Evolutionary conservation across 1,140 invertebrate species (phyloP).

Genomic region (Heliconius himera): DNA sequence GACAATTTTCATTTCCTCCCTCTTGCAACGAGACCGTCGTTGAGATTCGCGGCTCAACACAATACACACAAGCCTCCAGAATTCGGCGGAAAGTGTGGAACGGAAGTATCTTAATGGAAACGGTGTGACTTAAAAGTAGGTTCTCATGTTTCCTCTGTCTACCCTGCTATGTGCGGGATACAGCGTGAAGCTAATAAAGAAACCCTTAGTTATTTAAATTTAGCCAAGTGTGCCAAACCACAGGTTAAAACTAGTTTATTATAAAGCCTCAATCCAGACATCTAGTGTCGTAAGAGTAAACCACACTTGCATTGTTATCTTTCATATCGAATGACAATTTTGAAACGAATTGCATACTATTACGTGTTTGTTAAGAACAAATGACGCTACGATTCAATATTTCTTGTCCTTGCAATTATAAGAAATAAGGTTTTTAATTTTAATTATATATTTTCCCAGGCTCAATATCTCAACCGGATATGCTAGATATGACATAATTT

Average conservation of each 20-base stretch:
- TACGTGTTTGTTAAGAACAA: constrained; percentile 6
- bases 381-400: neutral
- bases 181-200: too few species aligned
- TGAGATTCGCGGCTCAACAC: too few species aligned
- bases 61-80: too few species aligned
- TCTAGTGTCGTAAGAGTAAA: constrained; percentile 8
- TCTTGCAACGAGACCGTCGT: too few species aligned
- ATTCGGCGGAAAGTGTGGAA: too few species aligned
- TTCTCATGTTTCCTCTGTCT: too few species aligned
- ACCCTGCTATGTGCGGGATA: too few species aligned
- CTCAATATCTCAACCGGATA: neutral
- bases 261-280: neutral
- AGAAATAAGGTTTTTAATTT: neutral
- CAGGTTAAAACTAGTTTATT: neutral
- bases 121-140: too few species aligned
- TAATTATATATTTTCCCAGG: neutral
- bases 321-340: constrained; percentile 34
- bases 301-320: constrained; percentile 23
- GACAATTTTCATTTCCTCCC: too few species aligned
- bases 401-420: neutral
- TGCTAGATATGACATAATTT: neutral
- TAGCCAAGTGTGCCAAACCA: too few species aligned
- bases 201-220: too few species aligned
- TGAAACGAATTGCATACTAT: constrained; percentile 17
- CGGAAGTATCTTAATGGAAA: too few species aligned